Evolutionary conservation across 2,113 vertebrate genomes (phyloP), one percentile per base, ranked within the genome.

Genomic region (Dicrurus megarhynchus): DNA sequence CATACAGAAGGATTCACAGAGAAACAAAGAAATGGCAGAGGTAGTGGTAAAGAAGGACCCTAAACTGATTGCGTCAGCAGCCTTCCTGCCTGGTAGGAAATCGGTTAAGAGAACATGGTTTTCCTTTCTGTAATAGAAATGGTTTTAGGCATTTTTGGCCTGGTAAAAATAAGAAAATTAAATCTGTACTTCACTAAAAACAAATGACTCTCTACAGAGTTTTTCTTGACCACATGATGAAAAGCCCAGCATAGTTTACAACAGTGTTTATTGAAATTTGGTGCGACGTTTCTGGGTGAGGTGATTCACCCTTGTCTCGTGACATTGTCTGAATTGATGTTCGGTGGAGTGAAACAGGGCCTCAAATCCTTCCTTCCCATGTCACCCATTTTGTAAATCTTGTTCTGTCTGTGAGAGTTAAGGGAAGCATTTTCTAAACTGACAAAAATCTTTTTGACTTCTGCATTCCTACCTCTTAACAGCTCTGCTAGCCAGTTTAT

Each of bases 231-330:
- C 9, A 12, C 1, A 0, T 56, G 44, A 59, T 82, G 32, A 59
- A 55, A 89, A 32, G 2, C 8, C 7, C 35, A 67, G 3, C 0
- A 0, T n/a, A 60, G 35, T 20, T 7, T 84, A 26, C 16, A 23
- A 0, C 5, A 47, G 9, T 23, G 5, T 65, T 75, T 11, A 16
- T 23, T 67, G 81, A 70, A 91, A 67, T 81, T 30, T 50, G 23
- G 9, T 63, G 37, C 41, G 64, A 15, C 1, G 1, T 69, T 71
- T 80, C 13, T 7, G 4, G 5, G 5, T 64, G 49, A 79, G 65
- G 44, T 75, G 44, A 55, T 74, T 79, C 30, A 79, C 44, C 15
- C 30, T 76, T 71, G 32, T 74, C 60, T 59, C 70, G 42, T 52
- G 52, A 49, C 44, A 28, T 33, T 73, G 55, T 59, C 52, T 91